phyloP scores from a whole-genome alignment of 1,140 invertebrate species.

The Sycobia sp. region DNA sequence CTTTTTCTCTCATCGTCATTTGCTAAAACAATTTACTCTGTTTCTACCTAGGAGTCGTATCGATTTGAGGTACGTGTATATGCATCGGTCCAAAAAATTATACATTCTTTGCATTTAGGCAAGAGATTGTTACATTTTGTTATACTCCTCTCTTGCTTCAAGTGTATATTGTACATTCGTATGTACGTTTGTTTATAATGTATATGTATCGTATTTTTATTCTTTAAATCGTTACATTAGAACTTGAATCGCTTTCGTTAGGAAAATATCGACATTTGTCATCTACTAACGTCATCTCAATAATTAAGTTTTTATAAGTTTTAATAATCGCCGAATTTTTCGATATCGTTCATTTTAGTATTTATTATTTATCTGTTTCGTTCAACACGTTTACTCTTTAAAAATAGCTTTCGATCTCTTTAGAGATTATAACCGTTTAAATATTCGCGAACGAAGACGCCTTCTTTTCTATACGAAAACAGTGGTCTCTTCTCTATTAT shows the following conservation, averaged over 20 bases:
- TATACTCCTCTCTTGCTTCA: background rate
- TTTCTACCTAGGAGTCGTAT: constrained; percentile 49
- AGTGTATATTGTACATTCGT: constrained; percentile 24
- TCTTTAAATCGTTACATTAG: constrained; percentile 26
- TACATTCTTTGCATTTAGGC: constrained; percentile 19
- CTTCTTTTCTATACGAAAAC: constrained; percentile 1
- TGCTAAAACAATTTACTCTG: constrained; percentile 56
- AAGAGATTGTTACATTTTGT: constrained; percentile 20
- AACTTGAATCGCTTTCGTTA: constrained; percentile 49
- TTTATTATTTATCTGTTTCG: constrained; percentile 38
- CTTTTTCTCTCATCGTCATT: constrained; percentile 35
- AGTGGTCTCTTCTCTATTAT: constrained; percentile 18
- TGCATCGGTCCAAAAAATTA: constrained; percentile 41
- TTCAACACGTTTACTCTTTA: constrained; percentile 50
- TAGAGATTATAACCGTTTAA: constrained; percentile 44
- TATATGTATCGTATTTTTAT: constrained; percentile 25
- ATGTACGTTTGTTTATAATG: constrained; percentile 17
- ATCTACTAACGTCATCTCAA: constrained; percentile 28
- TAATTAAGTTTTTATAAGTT: constrained; percentile 34
- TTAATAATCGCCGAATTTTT: constrained; percentile 20
- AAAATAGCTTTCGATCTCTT: constrained; percentile 60
- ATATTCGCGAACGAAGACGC: constrained; percentile 12
- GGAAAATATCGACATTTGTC: constrained; percentile 54
- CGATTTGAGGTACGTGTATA: constrained; percentile 60
- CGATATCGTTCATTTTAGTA: constrained; percentile 27